A percentile compares a stretch with the other conserved stretches of the same genome.
phyloP scores from a whole-genome alignment of 2,797 vertebrate genomes.

The Salarias fasciatus region DNA sequence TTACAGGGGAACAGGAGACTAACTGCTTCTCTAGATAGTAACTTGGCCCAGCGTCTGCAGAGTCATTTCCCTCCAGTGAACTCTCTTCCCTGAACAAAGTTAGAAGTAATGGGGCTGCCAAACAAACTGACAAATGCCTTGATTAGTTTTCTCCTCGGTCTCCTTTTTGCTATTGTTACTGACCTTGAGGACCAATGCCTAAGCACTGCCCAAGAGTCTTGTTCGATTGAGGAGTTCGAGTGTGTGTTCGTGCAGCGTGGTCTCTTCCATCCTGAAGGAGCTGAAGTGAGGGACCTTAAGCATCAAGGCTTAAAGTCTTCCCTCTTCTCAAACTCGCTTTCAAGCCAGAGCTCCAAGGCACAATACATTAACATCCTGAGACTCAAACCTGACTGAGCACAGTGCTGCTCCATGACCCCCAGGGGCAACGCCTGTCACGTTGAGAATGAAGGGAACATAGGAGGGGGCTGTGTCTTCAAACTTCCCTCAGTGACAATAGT shows the following conservation, averaged over 20 bases:
- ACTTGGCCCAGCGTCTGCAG: conserved; percentile 23
- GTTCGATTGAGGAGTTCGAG: conserved; percentile 44
- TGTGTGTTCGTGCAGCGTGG: conserved; percentile 36
- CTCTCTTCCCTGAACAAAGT: conserved; percentile 45
- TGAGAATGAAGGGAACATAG: conserved; percentile 46
- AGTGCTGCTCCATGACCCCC: conserved; percentile 47
- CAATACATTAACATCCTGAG: conserved; percentile 63
- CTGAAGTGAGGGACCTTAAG: conserved; percentile 36
- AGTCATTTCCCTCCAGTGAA: conserved; percentile 19
- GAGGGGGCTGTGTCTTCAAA: conserved; percentile 41
- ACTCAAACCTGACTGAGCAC: conserved; percentile 59
- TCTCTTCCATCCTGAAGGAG: conserved; percentile 44
- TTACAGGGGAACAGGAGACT: conserved; percentile 45
- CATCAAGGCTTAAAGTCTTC: conserved; percentile 48
- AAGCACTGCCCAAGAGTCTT: conserved; percentile 32
- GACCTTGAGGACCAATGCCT: conserved; percentile 39
- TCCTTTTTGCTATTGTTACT: conserved; percentile 50
- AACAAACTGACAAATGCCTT: conserved; percentile 50
- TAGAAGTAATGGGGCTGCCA: conserved; percentile 31
- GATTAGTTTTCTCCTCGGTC: conserved; percentile 59
- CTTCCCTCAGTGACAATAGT: conserved; percentile 65
- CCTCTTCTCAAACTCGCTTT: conserved; percentile 61
- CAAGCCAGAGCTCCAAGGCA: conserved; percentile 49
- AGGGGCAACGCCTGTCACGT: conserved; percentile 5
- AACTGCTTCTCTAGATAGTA: conserved; percentile 45